These are phyloP conservation scores for Cheiracanthium punctorium DNA, from an alignment of 2,888 invertebrate species.

Conservation along the genomic window DNA sequence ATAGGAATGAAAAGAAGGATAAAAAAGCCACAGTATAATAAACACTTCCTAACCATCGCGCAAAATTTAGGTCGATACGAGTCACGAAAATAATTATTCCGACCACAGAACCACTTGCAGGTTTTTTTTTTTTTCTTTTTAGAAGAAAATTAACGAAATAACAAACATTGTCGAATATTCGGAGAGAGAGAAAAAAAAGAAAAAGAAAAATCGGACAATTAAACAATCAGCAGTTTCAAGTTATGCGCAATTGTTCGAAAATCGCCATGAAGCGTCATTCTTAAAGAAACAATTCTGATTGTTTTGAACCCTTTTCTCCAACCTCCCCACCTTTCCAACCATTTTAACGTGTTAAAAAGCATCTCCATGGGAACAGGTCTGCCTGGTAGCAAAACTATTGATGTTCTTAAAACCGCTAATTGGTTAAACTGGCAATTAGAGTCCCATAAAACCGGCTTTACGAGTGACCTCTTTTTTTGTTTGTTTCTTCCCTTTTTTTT, in stretches of 20 bases:
- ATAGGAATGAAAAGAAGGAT: not conserved
- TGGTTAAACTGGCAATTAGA: constrained; percentile 39
- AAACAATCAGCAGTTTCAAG: not conserved
- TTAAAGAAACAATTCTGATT: constrained; percentile 3
- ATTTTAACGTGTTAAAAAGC: not conserved
- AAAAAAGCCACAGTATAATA: not conserved
- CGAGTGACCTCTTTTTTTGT: constrained; percentile 43
- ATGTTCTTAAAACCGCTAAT: constrained; percentile 29
- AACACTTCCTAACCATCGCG: not conserved
- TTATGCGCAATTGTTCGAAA: not conserved
- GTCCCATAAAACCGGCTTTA: constrained; percentile 32
- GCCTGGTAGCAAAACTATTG: constrained; percentile 2
- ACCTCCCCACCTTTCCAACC: not conserved
- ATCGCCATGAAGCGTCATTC: not conserved
- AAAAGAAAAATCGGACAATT: not conserved
- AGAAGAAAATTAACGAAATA: too few relatives aligned
- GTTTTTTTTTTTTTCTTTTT: too few relatives aligned
- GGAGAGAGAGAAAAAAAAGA: not conserved
- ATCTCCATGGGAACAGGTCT: constrained; percentile 22
- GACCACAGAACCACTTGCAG: not conserved
- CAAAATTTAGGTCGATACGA: not conserved
- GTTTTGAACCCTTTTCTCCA: not conserved
- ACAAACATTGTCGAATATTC: too few relatives aligned
- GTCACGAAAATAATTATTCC: constrained; percentile 4
- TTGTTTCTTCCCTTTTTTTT: not conserved